Evolutionary conservation across 2,113 vertebrate species (phyloP), one percentile per base, ranked within the genome.

Genomic region (Phyllostomus discolor): DNA sequence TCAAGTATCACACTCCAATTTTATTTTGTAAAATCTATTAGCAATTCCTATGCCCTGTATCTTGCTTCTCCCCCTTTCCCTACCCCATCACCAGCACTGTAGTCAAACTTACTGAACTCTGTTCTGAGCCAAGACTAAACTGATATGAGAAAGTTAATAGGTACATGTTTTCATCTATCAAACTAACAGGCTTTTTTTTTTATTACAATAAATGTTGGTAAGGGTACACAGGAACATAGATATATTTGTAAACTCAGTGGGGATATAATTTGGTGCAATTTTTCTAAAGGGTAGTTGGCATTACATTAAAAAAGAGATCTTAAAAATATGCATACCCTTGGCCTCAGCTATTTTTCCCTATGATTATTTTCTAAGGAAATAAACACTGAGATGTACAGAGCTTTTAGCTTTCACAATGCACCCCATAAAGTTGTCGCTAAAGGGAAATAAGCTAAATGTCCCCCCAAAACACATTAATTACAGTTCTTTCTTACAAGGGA

Each of bases 311-410:
- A 85, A 10, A 66, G 8, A n/a, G 35, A 59, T 41, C 54, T 59
- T 89, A 78, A 88, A 88, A 86, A 48, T 78, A 76, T 86, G 28
- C 33, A 64, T 38, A 62, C 16, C 1, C 11, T 9, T 84, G 19
- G 20, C 48, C 43, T 46, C 52, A 70, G 41, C 28, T 87, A 57
- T 84, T 91, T 81, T 96, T 59, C 38, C 48, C 15, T 67, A n/a
- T 84, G 22, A 67, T 94, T 82, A 76, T 78, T 92, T 94, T 72
- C 85, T 69, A 69, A 88, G 48, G 35, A 90, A 95, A 94, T 67
- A 35, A 75, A 85, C 22, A 75, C 8, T 50, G 35, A 67, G 67
- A 67, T 20, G 4, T 31, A 85, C 20, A 78, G 35, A 89, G 41
- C 57, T 87, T 91, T 91, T 64, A 91, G 31, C 20, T 81, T 95